These are phyloP conservation scores for Platyrinchus mystaceus DNA, from an alignment of 2,797 vertebrate genomes.

Conservation along the genomic window DNA sequence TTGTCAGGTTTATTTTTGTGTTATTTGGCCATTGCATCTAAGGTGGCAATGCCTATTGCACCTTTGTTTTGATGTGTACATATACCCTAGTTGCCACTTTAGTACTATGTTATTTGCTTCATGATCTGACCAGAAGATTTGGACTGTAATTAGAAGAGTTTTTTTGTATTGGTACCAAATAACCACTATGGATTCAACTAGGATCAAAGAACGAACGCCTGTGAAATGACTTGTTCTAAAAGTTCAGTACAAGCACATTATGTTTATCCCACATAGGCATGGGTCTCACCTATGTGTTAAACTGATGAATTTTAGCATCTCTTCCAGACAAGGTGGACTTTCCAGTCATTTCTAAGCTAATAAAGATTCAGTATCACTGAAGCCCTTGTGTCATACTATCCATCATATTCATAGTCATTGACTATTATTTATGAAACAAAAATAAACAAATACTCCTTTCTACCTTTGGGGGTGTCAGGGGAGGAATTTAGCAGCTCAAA, in stretches of 20 bases:
- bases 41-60: background rate
- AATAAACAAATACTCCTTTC: background rate
- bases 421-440: background rate
- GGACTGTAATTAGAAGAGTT: background rate
- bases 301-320: background rate
- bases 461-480: accelerated
- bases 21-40: background rate
- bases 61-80: background rate
- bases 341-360: background rate
- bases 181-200: background rate
- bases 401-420: background rate
- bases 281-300: background rate
- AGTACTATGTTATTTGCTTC: background rate
- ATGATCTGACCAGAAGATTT: background rate
- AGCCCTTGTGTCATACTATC: background rate
- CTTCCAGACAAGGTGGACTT: background rate
- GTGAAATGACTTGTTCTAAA: background rate
- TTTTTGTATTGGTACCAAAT: background rate
- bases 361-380: background rate
- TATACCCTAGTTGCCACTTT: background rate
- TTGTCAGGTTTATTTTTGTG: background rate
- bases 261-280: background rate
- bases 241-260: background rate
- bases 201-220: background rate
- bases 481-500: background rate